These are phyloP conservation scores for Brachionus asplanchnoidis DNA, from an alignment of 1,140 invertebrate genomes.

Conservation along the genomic window DNA sequence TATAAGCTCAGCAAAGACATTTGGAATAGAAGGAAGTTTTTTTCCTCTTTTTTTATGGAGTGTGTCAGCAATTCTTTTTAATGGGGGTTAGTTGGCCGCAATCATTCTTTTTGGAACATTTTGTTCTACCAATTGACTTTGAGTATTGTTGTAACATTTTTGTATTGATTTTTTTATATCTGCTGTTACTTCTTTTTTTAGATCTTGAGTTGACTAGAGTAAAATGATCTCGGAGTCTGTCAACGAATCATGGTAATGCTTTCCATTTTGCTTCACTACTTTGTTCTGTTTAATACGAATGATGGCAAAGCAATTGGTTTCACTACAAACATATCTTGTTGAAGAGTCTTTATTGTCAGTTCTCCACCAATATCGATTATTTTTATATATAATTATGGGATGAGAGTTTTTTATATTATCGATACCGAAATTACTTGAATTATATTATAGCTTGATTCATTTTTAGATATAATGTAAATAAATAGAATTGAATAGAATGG, in stretches of 20 bases:
- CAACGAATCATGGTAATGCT: neutral
- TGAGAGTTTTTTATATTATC: neutral
- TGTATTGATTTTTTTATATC: neutral
- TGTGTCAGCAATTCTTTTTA: neutral
- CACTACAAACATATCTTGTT: too few relatives aligned
- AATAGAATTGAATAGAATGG: neutral
- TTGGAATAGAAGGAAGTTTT: neutral
- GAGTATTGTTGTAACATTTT: neutral
- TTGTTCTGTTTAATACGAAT: neutral
- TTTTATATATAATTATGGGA: neutral
- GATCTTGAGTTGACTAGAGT: neutral
- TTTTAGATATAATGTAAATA: neutral
- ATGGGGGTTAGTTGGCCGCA: neutral
- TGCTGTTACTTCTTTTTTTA: neutral
- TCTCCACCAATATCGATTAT: neutral
- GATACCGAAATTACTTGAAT: neutral
- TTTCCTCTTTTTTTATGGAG: neutral
- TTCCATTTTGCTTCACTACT: neutral
- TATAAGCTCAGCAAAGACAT: neutral
- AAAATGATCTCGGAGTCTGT: neutral
- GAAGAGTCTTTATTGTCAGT: too few relatives aligned
- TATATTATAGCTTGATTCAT: neutral
- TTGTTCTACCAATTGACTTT: neutral
- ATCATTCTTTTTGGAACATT: too few relatives aligned
- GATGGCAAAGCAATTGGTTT: too few relatives aligned